Conservation (phyloP, 2,888 invertebrate genomes). For the Diarsia mendica region DNA sequence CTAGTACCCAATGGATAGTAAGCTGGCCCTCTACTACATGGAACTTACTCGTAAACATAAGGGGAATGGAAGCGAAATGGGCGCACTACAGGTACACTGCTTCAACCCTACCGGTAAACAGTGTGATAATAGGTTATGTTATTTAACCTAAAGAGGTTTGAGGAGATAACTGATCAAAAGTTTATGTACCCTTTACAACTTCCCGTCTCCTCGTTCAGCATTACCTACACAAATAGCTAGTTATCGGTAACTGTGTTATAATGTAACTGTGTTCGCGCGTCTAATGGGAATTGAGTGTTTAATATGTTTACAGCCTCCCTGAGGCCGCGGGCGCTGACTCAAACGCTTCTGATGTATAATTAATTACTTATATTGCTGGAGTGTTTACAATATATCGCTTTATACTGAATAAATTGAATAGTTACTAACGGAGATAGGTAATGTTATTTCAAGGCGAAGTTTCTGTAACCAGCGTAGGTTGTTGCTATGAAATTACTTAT, state of each 20-base stretch:
- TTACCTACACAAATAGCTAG: background rate
- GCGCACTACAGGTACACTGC: background rate
- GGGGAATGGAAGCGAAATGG: no score
- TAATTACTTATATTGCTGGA: conserved; percentile 41
- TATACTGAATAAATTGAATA: conserved; percentile 20
- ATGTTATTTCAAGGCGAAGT: background rate
- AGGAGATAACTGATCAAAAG: background rate
- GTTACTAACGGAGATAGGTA: background rate
- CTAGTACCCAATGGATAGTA: background rate
- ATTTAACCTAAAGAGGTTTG: background rate
- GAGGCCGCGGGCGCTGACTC: conserved; percentile 37
- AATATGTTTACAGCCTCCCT: conserved; percentile 51
- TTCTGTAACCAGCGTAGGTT: background rate
- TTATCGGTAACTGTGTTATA: conserved; percentile 34
- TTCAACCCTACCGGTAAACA: background rate
- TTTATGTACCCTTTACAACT: no score
- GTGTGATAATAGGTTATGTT: background rate
- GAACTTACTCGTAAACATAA: no score
- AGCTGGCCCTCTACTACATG: background rate
- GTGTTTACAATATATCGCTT: conserved; percentile 10
- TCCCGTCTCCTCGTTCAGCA: background rate
- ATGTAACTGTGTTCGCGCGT: conserved; percentile 26
- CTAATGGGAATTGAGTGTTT: conserved; percentile 52
- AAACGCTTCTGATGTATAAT: conserved; percentile 41
- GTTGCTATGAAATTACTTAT: background rate